Percentiles rank a stretch among this genome's conserved stretches.
Evolutionary conservation across 1,140 invertebrate genomes (phyloP).

Genomic region (Macrosteles quadrilineatus): DNA sequence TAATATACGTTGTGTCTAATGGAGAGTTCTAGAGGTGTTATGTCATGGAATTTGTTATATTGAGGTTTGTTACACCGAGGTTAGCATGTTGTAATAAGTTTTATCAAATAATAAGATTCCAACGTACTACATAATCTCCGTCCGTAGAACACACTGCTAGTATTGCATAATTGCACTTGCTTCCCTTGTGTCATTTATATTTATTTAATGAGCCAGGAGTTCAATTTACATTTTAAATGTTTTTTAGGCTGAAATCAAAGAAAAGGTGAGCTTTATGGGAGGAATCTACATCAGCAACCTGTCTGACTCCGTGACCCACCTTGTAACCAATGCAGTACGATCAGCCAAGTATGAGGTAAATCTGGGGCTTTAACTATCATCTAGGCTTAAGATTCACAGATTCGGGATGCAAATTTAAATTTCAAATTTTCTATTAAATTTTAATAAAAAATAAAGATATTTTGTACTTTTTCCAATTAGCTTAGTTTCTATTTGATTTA

Average conservation of each 20-base stretch:
- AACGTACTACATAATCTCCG: too few species aligned
- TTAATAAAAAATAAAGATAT: background rate
- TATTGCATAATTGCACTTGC: conserved; percentile 71
- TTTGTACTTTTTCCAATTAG: background rate
- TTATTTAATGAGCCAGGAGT: conserved; percentile 72
- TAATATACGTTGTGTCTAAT: too few species aligned
- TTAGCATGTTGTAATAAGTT: conserved; percentile 81
- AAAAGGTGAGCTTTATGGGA: conserved; percentile 79
- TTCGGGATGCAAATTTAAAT: too few species aligned
- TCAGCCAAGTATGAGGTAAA: conserved; percentile 73
- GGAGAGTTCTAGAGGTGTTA: too few species aligned
- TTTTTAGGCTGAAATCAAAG: conserved; percentile 54
- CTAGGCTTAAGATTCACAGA: conserved; percentile 25
- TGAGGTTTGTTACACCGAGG: conserved; percentile 66
- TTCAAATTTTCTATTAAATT: conserved; percentile 24
- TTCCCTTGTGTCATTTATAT: conserved; percentile 76
- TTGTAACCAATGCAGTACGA: conserved; percentile 68
- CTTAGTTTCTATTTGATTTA: background rate
- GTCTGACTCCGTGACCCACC: conserved; percentile 74
- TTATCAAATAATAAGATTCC: conserved; percentile 65
- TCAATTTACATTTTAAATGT: conserved; percentile 47
- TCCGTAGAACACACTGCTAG: too few species aligned
- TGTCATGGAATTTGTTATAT: too few species aligned
- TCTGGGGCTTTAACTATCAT: background rate
- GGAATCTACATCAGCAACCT: conserved; percentile 73